Evolutionary conservation across 2,888 invertebrate species (phyloP), one percentile per base, ranked within the genome.

Genomic region (Reticulitermes lucifugus): DNA sequence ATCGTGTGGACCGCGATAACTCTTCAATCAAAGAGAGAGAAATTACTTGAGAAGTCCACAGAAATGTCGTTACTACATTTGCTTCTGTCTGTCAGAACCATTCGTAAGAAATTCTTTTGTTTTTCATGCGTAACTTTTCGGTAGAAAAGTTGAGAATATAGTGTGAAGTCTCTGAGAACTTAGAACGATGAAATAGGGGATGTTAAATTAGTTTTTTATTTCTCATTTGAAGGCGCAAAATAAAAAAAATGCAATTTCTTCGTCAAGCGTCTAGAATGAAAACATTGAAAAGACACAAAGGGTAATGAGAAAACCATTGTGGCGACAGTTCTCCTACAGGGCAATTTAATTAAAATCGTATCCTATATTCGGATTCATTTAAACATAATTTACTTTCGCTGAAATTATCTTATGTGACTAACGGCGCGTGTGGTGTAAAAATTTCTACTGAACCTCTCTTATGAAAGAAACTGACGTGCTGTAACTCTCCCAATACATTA

Each of bases 171-270:
- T 25, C 5, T 41, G 1, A n/a, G 29, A 79, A 59, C 29, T 79
- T 79, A 29, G 14, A 55, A 59, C 2, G 79, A 79, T 79, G 79
- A 79, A 79, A 79, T 79, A 59, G 25, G 59, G 79, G 59, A 79
- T 79, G 79, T 25, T 59, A 79, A 79, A 79, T 79, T 79, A 59
- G 79, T 79, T 79, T 79, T 79, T 79, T 79, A 79, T 79, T 55
- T 79, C 79, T 79, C 79, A 25, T 79, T 79, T 29, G 29, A 59
- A 59, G 46, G 59, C 29, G 29, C 29, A 25, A 51, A 79, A 79
- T 55, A 59, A 41, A 79, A 51, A 59, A 79, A 79, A 79, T 55
- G 79, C n/a, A 79, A 79, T 79, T 73, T 73, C 35, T 65, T 65
- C 65, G 25, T 55, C 55, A 55, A 73, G 41, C 41, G 21, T 73